Base-by-base conservation (phyloP, 2,113 vertebrate genomes). In the Hylia prasina region DNA sequence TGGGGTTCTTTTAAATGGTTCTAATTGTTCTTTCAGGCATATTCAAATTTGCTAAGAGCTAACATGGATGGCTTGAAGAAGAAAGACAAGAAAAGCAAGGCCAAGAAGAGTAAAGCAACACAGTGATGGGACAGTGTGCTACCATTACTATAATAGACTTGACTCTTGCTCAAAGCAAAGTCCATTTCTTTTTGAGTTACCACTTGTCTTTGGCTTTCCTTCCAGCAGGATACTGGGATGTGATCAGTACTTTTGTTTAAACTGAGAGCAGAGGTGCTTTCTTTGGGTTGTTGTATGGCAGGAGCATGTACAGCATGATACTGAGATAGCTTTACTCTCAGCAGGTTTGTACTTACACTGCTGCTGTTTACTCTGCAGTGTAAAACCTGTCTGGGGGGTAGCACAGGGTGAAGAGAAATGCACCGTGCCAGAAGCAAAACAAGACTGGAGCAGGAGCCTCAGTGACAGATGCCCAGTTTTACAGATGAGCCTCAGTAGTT, bases 31-130 rank as follows among this genome's bases (percentile, higher is more conserved):
- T 91, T 98, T 96, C 92, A 99, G 99, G 99, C 99, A 3, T 99
- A 99, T 77, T 99, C 99, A 82, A 99, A 99, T 95, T 98, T 99
- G 57, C 96, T 99, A 45, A 98, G 99, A 98, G 99, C 99, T 30
- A 99, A 99, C 98, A 99, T 99, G 98, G 99, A 99, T 44, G 99
- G 99, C 65, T 98, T 99, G 94, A 99, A 99, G 98, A 99, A 99
- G 97, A 99, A 99, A 96, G 99, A 99, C 97, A 99, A 99, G 96
- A 99, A 99, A 97, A 99, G 98, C 98, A 99, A 99, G 98, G 99
- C 97, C 95, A 99, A 99, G 98, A 99, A 99, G 97, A 99, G 98
- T 94, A 99, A 99, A 98, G 98, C 99, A 89, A 99, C 99, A 8
- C 99, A 99, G 97, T 99, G 98, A 99, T 33, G 39, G 94, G 95